Percentiles rank a stretch among this genome's conserved stretches.
Evolutionary conservation across 2,113 vertebrate species (phyloP).

Genomic region (Limnothrissa miodon): DNA sequence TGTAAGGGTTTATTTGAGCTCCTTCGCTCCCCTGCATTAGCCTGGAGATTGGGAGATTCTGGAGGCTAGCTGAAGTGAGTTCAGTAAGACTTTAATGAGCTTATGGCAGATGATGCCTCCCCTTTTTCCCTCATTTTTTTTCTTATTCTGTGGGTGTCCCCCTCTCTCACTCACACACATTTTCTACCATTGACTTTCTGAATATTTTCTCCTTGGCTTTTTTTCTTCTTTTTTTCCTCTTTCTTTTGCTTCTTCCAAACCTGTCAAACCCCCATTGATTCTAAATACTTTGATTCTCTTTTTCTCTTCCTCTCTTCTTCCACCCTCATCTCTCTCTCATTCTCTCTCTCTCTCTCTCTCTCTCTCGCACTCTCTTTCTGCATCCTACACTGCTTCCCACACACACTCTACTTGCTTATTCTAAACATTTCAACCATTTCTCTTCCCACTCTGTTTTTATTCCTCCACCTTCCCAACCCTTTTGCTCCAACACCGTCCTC

Average conservation of each 20-base stretch:
- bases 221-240: not conserved
- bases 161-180: not conserved
- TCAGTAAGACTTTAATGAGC: not conserved
- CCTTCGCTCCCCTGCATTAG: too few species aligned
- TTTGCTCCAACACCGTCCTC: too few species aligned
- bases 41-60: not conserved
- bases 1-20: not conserved
- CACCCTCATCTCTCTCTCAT: not conserved
- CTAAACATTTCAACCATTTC: not conserved
- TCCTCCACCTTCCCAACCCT: not conserved
- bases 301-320: not conserved
- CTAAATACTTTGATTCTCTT: not conserved
- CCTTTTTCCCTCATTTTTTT: not conserved
- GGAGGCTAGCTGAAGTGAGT: not conserved
- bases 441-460: not conserved
- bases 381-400: too few species aligned
- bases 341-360: not conserved
- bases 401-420: not conserved
- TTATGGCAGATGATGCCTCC: not conserved
- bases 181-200: not conserved
- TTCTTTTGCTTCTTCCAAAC: not conserved
- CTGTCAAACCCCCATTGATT: not conserved
- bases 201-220: not conserved
- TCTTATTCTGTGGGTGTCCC: not conserved
- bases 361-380: not conserved